These are phyloP conservation scores for Patella ulyssiponensis DNA, from an alignment of 2,888 invertebrate genomes.

Conservation along the genomic window DNA sequence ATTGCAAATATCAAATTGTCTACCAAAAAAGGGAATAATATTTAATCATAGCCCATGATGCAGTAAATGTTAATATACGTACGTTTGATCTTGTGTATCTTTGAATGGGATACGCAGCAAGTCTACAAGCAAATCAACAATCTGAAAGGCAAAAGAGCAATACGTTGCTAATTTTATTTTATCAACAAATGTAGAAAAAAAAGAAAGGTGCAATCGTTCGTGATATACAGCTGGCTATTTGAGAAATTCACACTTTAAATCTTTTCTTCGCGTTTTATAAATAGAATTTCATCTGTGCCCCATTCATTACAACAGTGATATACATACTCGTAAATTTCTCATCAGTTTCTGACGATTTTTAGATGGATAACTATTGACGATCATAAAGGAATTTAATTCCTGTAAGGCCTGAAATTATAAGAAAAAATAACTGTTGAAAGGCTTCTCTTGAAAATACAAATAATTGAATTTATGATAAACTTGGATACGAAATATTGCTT, in stretches of 20 bases:
- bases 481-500: not conserved
- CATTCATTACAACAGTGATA: not conserved
- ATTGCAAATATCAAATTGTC: too few species aligned
- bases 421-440: not conserved
- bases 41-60: too few species aligned
- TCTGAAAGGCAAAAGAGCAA: slow-evolving; percentile 41
- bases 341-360: slow-evolving; percentile 70
- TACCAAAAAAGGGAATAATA: too few species aligned
- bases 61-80: slow-evolving; percentile 32
- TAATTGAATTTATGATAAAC: not conserved
- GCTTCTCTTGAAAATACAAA: not conserved
- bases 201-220: too few species aligned
- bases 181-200: not conserved
- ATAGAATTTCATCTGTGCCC: too few species aligned
- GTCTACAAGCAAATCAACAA: slow-evolving; percentile 66
- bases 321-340: slow-evolving; percentile 68
- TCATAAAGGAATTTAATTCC: slow-evolving; percentile 67
- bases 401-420: slow-evolving; percentile 51
- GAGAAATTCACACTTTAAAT: too few species aligned
- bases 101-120: slow-evolving; percentile 63
- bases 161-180: not conserved
- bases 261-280: not conserved
- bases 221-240: too few species aligned
- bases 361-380: slow-evolving; percentile 66
- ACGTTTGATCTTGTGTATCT: slow-evolving; percentile 61